Evolutionary conservation across 2,113 vertebrate species (phyloP).

Genomic region (Pseudorasbora parva): DNA sequence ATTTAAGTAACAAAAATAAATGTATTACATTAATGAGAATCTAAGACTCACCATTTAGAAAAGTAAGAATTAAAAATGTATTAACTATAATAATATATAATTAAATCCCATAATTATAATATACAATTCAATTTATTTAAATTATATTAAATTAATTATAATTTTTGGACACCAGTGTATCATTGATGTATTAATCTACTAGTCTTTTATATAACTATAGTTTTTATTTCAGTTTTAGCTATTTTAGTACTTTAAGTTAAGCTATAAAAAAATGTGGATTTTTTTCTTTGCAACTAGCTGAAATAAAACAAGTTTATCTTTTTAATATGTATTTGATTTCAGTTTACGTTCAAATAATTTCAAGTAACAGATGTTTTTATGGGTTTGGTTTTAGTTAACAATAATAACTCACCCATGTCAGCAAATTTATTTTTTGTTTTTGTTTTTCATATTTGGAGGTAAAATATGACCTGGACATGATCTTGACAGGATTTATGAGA

Average conservation of each 20-base stretch:
- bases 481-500: neutral
- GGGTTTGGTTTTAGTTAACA: no score
- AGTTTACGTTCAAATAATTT: neutral
- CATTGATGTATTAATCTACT: neutral
- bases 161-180: neutral
- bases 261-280: no score
- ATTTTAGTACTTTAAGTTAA: no score
- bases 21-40: neutral
- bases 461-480: neutral
- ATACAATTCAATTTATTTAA: no score
- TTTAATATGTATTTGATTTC: neutral
- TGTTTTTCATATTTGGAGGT: neutral
- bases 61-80: neutral
- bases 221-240: no score
- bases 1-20: neutral
- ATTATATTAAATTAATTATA: neutral
- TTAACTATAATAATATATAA: no score
- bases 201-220: neutral
- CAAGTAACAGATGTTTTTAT: neutral
- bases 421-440: neutral
- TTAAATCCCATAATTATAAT: no score
- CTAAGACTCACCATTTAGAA: neutral
- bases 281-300: no score
- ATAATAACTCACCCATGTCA: no score
- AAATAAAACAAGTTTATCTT: no score